phyloP scores from a whole-genome alignment of 1,140 invertebrate genomes.

The Liolophura sinensis region DNA sequence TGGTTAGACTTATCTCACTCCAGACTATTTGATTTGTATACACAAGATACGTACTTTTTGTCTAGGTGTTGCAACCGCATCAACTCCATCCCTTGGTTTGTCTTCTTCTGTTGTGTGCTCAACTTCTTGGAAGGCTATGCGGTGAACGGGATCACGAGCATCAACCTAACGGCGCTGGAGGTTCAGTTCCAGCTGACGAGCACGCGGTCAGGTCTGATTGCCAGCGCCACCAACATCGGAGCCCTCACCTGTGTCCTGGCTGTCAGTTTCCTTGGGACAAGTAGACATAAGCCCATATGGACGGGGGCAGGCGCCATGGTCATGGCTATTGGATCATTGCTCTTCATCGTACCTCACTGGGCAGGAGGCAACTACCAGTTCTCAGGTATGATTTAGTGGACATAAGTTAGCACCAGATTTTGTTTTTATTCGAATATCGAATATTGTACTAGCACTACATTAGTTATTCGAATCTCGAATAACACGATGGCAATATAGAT shows the following conservation, averaged over 20 bases:
- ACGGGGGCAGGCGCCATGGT: constrained; percentile 27
- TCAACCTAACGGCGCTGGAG: constrained; percentile 52
- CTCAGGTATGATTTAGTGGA: no score
- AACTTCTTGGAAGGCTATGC: constrained; percentile 68
- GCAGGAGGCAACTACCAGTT: constrained; percentile 4
- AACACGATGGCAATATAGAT: no score
- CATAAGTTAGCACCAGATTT: no score
- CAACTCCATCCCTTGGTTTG: constrained; percentile 19
- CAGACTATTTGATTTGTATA: no score
- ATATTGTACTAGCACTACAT: no score
- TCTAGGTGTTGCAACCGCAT: no score
- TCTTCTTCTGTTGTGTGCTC: constrained; percentile 22
- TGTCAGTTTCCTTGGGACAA: constrained; percentile 28
- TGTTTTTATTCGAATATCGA: no score
- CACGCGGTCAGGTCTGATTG: constrained; percentile 33
- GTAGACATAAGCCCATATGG: constrained; percentile 23
- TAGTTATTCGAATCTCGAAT: no score
- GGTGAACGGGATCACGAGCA: constrained; percentile 78
- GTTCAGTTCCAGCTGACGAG: constrained; percentile 33
- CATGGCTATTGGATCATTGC: constrained; percentile 28
- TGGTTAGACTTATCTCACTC: no score
- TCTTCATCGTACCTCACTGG: constrained; percentile 33
- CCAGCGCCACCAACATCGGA: constrained; percentile 35
- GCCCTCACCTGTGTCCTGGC: constrained; percentile 24
- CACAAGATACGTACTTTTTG: no score